These are phyloP conservation scores for Conopomorpha cramerella DNA, from an alignment of 1,140 invertebrate genomes.

Conservation along the genomic window DNA sequence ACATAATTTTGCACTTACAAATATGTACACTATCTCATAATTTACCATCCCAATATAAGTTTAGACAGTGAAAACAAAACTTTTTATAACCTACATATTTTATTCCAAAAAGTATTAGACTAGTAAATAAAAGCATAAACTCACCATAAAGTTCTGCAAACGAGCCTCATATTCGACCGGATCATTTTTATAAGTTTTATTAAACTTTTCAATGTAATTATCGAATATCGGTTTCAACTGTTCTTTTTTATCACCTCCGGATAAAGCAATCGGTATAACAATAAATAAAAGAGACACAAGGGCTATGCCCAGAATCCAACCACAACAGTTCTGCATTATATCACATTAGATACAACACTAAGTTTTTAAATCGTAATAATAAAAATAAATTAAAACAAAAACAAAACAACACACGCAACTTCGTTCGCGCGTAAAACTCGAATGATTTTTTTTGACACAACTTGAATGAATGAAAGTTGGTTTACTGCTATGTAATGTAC, in stretches of 20 bases:
- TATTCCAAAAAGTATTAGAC: background rate
- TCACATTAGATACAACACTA: background rate
- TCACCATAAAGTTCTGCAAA: slow-evolving; percentile 70
- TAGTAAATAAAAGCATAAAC: slow-evolving; percentile 7
- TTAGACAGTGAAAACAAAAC: background rate
- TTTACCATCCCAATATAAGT: background rate
- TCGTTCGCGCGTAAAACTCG: background rate
- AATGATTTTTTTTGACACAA: too few relatives aligned
- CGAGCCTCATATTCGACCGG: slow-evolving; percentile 63
- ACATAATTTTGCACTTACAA: too few relatives aligned
- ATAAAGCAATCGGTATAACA: slow-evolving; percentile 29
- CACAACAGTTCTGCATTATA: slow-evolving; percentile 47
- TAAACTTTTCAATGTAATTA: slow-evolving; percentile 66
- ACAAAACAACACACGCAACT: background rate
- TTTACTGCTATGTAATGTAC: too few relatives aligned
- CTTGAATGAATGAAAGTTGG: too few relatives aligned
- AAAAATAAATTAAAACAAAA: slow-evolving; percentile 7
- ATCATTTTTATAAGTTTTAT: slow-evolving; percentile 69
- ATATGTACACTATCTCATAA: too few relatives aligned
- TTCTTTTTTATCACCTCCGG: slow-evolving; percentile 15
- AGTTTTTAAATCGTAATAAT: slow-evolving; percentile 5
- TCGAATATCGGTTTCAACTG: slow-evolving; percentile 59
- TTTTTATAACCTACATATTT: background rate
- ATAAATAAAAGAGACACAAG: slow-evolving; percentile 37
- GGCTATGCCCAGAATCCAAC: slow-evolving; percentile 28